These are phyloP conservation scores for Typhlichthys eigenmanni DNA, from an alignment of 2,797 vertebrate species.

Conservation along the genomic window DNA sequence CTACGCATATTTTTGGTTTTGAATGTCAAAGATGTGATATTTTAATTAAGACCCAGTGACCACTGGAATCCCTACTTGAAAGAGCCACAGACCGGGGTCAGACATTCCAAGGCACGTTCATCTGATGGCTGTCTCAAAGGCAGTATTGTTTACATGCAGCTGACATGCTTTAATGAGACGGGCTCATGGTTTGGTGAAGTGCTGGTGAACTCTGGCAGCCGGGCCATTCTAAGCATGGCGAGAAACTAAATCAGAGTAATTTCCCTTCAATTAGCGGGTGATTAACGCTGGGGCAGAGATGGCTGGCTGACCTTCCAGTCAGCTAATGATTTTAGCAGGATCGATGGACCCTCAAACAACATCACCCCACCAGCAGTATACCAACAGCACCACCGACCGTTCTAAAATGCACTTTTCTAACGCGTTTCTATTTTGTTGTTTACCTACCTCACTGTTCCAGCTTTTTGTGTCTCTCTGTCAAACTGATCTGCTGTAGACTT, in stretches of 20 bases:
- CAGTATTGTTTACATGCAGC: conserved; percentile 30
- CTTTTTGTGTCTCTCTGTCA: background rate
- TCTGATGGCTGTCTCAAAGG: conserved; percentile 12
- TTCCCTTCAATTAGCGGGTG: conserved; percentile 74
- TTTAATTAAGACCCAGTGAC: conserved; percentile 14
- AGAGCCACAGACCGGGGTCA: conserved; percentile 9
- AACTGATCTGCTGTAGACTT: background rate
- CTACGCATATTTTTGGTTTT: conserved; percentile 35
- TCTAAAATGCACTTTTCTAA: background rate
- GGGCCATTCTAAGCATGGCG: conserved; percentile 36
- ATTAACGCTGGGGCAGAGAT: conserved; percentile 69
- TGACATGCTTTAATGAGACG: conserved; percentile 45
- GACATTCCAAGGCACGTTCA: conserved; percentile 8
- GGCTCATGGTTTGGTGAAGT: conserved; percentile 13
- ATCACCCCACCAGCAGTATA: conserved; percentile 19
- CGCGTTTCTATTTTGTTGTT: background rate
- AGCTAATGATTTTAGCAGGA: conserved; percentile 67
- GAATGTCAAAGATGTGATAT: conserved; percentile 40
- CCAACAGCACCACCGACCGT: conserved; percentile 5
- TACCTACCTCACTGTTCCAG: background rate
- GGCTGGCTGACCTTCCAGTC: conserved; percentile 65
- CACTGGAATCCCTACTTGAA: background rate
- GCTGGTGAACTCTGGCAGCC: conserved; percentile 39
- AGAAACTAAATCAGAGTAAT: conserved; percentile 68
- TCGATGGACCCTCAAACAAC: conserved; percentile 57